Evolutionary conservation across 2,888 invertebrate species (phyloP).

Genomic region (Meiosimyza decipiens): DNA sequence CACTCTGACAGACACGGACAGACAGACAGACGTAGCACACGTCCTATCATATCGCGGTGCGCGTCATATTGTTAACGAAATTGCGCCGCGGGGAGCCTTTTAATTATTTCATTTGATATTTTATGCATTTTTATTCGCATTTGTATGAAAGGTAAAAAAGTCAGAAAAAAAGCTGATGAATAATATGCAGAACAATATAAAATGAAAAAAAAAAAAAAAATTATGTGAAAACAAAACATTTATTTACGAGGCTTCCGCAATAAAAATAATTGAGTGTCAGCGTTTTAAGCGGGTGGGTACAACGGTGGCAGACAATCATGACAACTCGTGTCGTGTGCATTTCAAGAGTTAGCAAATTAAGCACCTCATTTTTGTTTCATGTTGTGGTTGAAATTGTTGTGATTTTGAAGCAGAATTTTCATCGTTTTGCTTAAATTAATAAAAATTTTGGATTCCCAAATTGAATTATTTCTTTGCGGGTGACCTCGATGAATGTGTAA

Average conservation of each 20-base stretch:
- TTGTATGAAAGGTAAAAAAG: neutral
- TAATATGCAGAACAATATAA: neutral
- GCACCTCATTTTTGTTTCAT: too few relatives aligned
- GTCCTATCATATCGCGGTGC: neutral
- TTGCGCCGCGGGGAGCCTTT: conserved; percentile 57
- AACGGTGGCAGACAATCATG: too few relatives aligned
- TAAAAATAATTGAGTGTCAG: conserved; percentile 16
- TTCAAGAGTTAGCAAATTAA: too few relatives aligned
- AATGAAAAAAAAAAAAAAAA: neutral
- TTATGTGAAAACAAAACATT: neutral
- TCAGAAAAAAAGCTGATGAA: neutral
- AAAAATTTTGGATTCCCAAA: too few relatives aligned
- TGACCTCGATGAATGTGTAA: too few relatives aligned
- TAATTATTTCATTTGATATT: conserved; percentile 58
- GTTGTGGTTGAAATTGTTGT: too few relatives aligned
- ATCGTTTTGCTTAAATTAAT: too few relatives aligned
- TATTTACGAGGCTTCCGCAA: neutral
- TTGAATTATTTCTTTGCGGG: too few relatives aligned
- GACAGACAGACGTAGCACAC: neutral
- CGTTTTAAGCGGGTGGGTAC: too few relatives aligned
- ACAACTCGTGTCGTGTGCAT: too few relatives aligned
- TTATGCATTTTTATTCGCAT: conserved; percentile 12
- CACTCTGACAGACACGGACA: conserved; percentile 6
- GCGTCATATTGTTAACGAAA: conserved; percentile 19
- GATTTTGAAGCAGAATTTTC: too few relatives aligned